Evolutionary conservation across 2,113 vertebrate species (phyloP), one percentile per base, ranked within the genome.

Genomic region (Mirounga angustirostris): DNA sequence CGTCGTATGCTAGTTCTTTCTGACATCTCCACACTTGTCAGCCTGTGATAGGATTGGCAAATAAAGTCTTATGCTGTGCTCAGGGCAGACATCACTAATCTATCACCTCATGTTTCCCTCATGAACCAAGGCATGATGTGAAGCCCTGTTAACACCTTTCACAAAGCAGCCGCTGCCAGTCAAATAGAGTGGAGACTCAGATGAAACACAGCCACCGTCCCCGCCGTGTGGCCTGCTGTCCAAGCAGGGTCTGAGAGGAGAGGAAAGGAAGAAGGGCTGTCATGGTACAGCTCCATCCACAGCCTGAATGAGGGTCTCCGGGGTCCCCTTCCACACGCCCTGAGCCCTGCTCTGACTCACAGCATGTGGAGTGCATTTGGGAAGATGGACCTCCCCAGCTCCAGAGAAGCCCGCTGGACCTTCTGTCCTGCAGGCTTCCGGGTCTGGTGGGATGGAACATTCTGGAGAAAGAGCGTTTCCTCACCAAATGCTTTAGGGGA

Each of bases 381-480:
- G 54, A 30, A 59, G 22, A 61, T 1, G 0, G 18, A 9, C 19
- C 65, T 78, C 30, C 8, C 24, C 10, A 43, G 4, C 24, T 46
- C 82, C 93, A 89, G 89, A 78, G 18, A 24, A 73, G 33, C 61
- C 78, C 78, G 26, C 19, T 15, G 82, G 40, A 22, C 6, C 30
- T 26, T 90, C 78, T 67, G 40, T 86, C 40, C 65, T 88, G 33
- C 30, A 71, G 40, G 46, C 74, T 87, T 89, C 83, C 1, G 6
- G 82, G 83, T 26, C 78, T 0, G 0, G 65, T 11, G 33, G 80
- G 28, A 84, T 43, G 36, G 82, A 88, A 89, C 4, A 81, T 80
- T 95, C 74, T 36, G 33, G 76, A 95, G 59, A 91, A 87, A 94
- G 67, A 69, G 40, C 19, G 33, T 50, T 90, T 93, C 83, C 58